Base-by-base conservation (phyloP, 2,888 invertebrate genomes). In the Colostygia pectinataria region DNA sequence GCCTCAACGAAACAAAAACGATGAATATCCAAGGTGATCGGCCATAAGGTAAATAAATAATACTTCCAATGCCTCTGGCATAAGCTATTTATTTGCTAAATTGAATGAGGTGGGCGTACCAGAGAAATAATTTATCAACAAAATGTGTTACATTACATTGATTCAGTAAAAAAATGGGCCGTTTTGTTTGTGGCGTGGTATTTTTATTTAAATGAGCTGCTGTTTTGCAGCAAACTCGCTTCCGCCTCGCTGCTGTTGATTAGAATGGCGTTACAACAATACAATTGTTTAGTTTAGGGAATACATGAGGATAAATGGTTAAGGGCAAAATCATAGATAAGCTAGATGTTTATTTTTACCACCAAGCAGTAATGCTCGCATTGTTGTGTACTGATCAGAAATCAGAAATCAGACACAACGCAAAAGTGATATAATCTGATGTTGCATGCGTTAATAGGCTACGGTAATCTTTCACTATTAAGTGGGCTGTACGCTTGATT, bases 141-240 rank as follows among this genome's bases (percentile, higher is more conserved):
- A 64, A 72, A 71, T 71, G 73, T 71, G 69, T 68, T 70, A 69
- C 74, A 67, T 73, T 74, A 72, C 69, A 70, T 68, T 68, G 65
- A 65, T 61, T 59, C 59, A 60, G 61, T 66, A 64, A 73, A 68
- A 74, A 73, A 74, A 72, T 68, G 62, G 68, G 65, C 48, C 59
- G 63, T 66, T 72, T 71, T 69, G 62, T 63, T 63, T 64, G 62
- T 57, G 64, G 64, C 61, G 52, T 53, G 27, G 52, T 53, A 10
- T 57, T 52, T 58, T 56, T 58, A 58, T 57, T 53, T 46, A 56
- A 56, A 56, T 56, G 46, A 53, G 46, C 25, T 9, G 32, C 41
- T n/a, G 40, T 9, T 40, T 12, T 36, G 37, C 23, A 5, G 20
- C 31, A 7, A 18, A 18, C 10, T 41, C 12, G 23, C 8, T 38